Conservation (phyloP, 1,140 invertebrate species). For the Eubasilissa regina region DNA sequence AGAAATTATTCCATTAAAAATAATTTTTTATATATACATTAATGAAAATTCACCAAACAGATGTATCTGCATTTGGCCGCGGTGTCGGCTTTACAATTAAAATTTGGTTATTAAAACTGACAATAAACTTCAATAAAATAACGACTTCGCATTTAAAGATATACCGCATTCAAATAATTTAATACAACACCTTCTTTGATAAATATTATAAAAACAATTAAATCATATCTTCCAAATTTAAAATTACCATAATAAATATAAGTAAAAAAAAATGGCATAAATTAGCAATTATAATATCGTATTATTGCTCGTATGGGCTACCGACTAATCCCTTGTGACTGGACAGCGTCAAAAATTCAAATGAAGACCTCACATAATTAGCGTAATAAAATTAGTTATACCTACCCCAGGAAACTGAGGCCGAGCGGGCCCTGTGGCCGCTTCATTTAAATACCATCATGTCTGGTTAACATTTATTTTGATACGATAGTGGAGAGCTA, state of each 20-base stretch:
- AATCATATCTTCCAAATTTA: constrained; percentile 14
- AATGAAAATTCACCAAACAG: too few relatives aligned
- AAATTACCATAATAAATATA: constrained; percentile 36
- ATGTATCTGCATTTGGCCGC: too few relatives aligned
- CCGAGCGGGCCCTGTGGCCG: not conserved
- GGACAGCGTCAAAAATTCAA: constrained; percentile 34
- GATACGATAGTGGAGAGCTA: constrained; percentile 37
- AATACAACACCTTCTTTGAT: constrained; percentile 2
- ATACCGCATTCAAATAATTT: not conserved
- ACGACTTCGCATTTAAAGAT: too few relatives aligned
- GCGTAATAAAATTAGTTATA: constrained; percentile 21
- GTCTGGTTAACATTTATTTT: constrained; percentile 47
- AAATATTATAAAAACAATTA: constrained; percentile 22
- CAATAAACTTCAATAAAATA: too few relatives aligned
- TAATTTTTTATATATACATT: too few relatives aligned
- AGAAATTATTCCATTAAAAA: too few relatives aligned
- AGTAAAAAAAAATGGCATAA: constrained; percentile 34
- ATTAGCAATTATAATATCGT: constrained; percentile 30
- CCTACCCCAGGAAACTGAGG: too few relatives aligned
- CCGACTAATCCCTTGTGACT: constrained; percentile 31
- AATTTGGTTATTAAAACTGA: too few relatives aligned
- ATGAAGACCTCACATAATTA: constrained; percentile 50
- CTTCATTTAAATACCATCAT: constrained; percentile 48
- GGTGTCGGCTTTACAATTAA: too few relatives aligned
- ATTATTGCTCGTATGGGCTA: not conserved